A percentile compares a stretch with the other conserved stretches of the same genome.
phyloP scores from a whole-genome alignment of 2,888 invertebrate genomes.

The Drosophila lutescens region DNA sequence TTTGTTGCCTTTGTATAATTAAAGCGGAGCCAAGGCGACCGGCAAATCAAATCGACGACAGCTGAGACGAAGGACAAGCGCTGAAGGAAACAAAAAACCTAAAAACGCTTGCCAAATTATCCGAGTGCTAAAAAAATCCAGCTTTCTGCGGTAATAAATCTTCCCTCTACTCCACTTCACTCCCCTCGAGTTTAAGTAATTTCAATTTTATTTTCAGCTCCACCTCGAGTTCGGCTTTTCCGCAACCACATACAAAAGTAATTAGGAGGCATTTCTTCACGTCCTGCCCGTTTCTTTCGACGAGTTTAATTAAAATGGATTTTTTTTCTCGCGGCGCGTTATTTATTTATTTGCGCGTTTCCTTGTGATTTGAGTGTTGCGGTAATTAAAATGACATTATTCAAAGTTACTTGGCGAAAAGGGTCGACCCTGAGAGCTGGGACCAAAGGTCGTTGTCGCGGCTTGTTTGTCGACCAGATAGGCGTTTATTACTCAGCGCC shows the following conservation, averaged over 20 bases:
- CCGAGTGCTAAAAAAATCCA: conserved; percentile 29
- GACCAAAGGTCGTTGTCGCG: conserved; percentile 35
- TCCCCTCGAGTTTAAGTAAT: conserved; percentile 48
- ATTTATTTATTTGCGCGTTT: conserved; percentile 38
- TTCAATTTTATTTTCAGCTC: conserved; percentile 58
- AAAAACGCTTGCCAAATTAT: conserved; percentile 56
- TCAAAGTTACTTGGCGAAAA: conserved; percentile 65
- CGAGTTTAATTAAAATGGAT: conserved; percentile 65
- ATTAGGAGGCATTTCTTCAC: conserved; percentile 65
- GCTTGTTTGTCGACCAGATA: conserved; percentile 44
- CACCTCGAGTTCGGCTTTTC: conserved; percentile 27
- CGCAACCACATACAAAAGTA: conserved; percentile 56
- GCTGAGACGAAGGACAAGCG: conserved; percentile 25
- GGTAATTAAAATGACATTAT: conserved; percentile 81
- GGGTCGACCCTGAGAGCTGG: conserved; percentile 38
- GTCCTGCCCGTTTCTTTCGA: conserved; percentile 26
- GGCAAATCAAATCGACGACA: conserved; percentile 63
- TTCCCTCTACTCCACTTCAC: conserved; percentile 31
- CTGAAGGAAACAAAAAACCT: conserved; percentile 3
- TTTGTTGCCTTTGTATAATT: conserved; percentile 58
- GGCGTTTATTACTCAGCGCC: conserved; percentile 66
- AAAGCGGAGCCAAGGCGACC: conserved; percentile 63
- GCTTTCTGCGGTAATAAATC: conserved; percentile 67
- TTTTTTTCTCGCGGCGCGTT: conserved; percentile 32
- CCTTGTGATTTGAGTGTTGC: conserved; percentile 52